Evolutionary conservation across 2,113 vertebrate genomes (phyloP).

Genomic region (Nasalis larvatus): DNA sequence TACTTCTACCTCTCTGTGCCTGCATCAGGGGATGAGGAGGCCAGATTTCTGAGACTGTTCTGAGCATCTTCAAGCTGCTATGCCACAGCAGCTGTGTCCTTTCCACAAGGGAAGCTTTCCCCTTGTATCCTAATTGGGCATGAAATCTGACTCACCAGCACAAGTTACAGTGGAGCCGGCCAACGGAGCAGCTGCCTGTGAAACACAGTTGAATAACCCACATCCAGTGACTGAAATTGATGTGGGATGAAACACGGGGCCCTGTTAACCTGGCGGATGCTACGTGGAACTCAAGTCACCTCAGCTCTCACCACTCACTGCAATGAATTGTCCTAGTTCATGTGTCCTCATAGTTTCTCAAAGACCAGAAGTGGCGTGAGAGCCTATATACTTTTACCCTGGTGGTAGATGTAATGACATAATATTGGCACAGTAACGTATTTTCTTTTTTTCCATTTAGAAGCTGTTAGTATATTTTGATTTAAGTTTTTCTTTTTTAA

Average conservation of each 20-base stretch:
- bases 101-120: conserved; percentile 72
- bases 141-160: conserved; percentile 74
- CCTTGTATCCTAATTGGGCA: conserved; percentile 74
- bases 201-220: conserved; percentile 44
- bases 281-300: background rate
- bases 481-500: too few relatives aligned
- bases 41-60: background rate
- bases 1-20: background rate
- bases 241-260: background rate
- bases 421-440: background rate
- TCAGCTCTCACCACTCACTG: background rate
- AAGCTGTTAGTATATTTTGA: too few relatives aligned
- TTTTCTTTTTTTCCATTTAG: background rate
- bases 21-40: background rate
- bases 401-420: background rate
- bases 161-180: conserved; percentile 44
- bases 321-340: background rate
- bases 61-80: conserved; percentile 35
- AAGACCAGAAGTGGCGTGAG: background rate
- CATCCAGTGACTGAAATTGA: conserved; percentile 47
- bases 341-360: background rate
- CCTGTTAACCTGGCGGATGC: conserved; percentile 37
- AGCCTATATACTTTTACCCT: background rate
- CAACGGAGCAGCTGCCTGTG: conserved; percentile 72
- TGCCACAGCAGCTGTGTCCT: conserved; percentile 70